phyloP scores from a whole-genome alignment of 2,888 invertebrate genomes.

The Napeogenes inachia region DNA sequence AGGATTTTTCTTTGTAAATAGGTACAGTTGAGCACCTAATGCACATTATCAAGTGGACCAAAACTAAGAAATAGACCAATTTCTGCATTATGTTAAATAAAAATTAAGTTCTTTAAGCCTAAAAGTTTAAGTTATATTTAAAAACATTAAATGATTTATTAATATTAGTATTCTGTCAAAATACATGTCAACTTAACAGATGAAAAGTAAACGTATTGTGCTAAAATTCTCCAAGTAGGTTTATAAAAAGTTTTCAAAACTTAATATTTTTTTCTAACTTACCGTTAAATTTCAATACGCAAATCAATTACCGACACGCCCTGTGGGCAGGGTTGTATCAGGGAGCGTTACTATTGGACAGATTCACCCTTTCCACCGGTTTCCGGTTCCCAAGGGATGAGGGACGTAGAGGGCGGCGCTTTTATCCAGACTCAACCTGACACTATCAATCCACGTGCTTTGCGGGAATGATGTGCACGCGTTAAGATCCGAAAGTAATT shows the following conservation, averaged over 20 bases:
- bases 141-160: no score
- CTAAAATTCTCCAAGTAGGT: neutral
- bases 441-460: constrained; percentile 56
- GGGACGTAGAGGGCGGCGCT: constrained; percentile 47
- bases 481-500: constrained; percentile 20
- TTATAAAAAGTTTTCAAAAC: neutral
- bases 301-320: constrained; percentile 39
- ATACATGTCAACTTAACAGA: neutral
- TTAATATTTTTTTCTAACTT: neutral
- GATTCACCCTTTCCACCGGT: constrained; percentile 44
- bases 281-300: neutral
- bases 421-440: constrained; percentile 57
- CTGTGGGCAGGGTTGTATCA: constrained; percentile 40
- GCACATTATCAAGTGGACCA: constrained; percentile 49
- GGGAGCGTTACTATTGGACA: constrained; percentile 46
- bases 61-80: constrained; percentile 43
- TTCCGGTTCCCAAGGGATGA: constrained; percentile 41
- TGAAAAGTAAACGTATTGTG: neutral
- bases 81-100: constrained; percentile 44
- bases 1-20: constrained; percentile 39
- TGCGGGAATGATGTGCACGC: constrained; percentile 46
- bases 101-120: neutral
- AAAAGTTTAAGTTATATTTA: no score
- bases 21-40: constrained; percentile 60
- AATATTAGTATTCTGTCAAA: neutral